A percentile compares a stretch with the other conserved stretches of the same genome.
Conservation (phyloP, 30 jellyfish, hydroid and myxozoan species). For the Aurelia sp. region DNA sequence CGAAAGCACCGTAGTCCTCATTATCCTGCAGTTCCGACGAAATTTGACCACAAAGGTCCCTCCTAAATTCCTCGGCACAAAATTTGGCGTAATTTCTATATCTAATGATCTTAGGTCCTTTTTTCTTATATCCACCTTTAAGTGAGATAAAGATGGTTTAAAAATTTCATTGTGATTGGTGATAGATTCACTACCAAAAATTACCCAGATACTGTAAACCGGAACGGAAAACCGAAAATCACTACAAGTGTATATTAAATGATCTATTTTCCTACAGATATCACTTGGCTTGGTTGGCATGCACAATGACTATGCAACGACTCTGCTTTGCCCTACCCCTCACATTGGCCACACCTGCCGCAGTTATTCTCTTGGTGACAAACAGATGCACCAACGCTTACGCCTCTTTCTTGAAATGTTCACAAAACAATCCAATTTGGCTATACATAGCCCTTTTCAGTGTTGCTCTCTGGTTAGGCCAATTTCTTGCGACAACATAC, state of each 20-base stretch:
- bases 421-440: conserved; percentile 58
- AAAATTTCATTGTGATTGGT: too few species aligned
- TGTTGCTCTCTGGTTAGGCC: conserved; percentile 96
- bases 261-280: conserved; percentile 2
- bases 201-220: too few species aligned
- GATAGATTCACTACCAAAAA: too few species aligned
- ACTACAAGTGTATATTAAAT: neutral
- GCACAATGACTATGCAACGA: conserved; percentile 92
- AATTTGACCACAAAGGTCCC: too few species aligned
- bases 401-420: conserved; percentile 69
- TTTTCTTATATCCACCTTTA: too few species aligned
- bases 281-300: conserved; percentile 93
- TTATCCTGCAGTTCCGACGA: too few species aligned
- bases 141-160: too few species aligned
- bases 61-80: too few species aligned
- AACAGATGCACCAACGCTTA: conserved; percentile 67
- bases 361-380: conserved; percentile 67
- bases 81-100: too few species aligned
- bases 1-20: too few species aligned
- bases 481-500: conserved; percentile 93
- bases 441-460: conserved; percentile 78
- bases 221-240: too few species aligned
- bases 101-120: too few species aligned
- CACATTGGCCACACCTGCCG: conserved; percentile 85
- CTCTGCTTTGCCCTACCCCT: conserved; percentile 93